phyloP scores from a whole-genome alignment of 2,113 vertebrate genomes.

The Sula dactylatra region DNA sequence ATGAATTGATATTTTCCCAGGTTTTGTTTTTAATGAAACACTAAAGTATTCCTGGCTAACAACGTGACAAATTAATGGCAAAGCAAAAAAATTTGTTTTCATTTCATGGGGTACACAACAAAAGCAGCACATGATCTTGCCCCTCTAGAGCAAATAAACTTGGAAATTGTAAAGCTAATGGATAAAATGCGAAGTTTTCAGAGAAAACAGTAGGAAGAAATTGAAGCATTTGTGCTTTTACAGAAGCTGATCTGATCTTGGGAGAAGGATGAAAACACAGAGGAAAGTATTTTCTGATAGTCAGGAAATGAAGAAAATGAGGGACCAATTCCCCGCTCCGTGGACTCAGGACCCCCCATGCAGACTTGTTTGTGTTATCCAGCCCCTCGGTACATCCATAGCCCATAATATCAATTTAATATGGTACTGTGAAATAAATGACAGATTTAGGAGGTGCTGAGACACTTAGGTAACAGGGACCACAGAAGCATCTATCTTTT shows the following conservation, averaged over 20 bases:
- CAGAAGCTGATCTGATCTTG: background rate
- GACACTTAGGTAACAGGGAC: background rate
- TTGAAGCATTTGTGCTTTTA: background rate
- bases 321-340: background rate
- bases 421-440: background rate
- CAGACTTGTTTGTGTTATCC: background rate
- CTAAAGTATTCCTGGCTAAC: background rate
- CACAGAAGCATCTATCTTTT: slow-evolving; percentile 18
- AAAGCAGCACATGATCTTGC: background rate
- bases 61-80: background rate
- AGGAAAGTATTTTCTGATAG: background rate
- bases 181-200: background rate
- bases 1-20: background rate
- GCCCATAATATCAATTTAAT: background rate
- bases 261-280: background rate
- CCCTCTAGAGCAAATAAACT: background rate
- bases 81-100: background rate
- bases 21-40: background rate
- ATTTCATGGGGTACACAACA: fast-evolving
- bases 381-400: background rate
- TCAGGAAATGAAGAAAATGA: background rate
- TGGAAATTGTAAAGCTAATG: background rate
- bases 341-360: background rate
- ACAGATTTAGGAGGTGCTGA: slow-evolving; percentile 27
- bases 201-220: background rate